These are phyloP conservation scores for Oncorhynchus masou DNA, from an alignment of 2,113 vertebrate genomes.

Conservation along the genomic window DNA sequence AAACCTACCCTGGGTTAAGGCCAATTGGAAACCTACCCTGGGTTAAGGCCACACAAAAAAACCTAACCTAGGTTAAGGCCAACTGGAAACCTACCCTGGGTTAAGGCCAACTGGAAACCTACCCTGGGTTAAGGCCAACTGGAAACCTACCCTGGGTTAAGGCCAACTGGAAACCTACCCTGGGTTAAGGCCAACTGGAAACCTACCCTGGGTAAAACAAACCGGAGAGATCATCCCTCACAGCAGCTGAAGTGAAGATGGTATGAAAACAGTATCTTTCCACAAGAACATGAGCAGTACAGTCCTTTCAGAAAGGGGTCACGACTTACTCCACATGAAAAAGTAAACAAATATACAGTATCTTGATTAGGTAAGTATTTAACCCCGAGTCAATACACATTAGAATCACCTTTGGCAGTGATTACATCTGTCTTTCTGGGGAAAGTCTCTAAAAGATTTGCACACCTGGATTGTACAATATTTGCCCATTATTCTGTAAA, in stretches of 20 bases:
- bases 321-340: background rate
- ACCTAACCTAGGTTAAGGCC: slow-evolving; percentile 33
- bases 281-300: slow-evolving; percentile 7
- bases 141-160: slow-evolving; percentile 33
- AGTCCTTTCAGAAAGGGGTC: background rate
- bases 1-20: background rate
- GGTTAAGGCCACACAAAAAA: background rate
- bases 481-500: too few species aligned
- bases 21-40: slow-evolving; percentile 34
- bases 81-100: slow-evolving; percentile 32
- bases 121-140: slow-evolving; percentile 17
- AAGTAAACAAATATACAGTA: too few species aligned
- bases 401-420: too few species aligned
- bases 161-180: slow-evolving; percentile 39
- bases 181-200: too few species aligned
- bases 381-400: slow-evolving; percentile 5
- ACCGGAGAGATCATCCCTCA: slow-evolving; percentile 12
- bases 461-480: background rate
- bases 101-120: slow-evolving; percentile 16
- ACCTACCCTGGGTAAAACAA: background rate
- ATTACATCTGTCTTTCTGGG: background rate
- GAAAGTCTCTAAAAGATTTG: background rate
- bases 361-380: too few species aligned
- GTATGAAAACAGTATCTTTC: slow-evolving; percentile 20
- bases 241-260: slow-evolving; percentile 34